Base-by-base conservation (phyloP, 2,113 vertebrate genomes). In the Harpagus bidentatus region DNA sequence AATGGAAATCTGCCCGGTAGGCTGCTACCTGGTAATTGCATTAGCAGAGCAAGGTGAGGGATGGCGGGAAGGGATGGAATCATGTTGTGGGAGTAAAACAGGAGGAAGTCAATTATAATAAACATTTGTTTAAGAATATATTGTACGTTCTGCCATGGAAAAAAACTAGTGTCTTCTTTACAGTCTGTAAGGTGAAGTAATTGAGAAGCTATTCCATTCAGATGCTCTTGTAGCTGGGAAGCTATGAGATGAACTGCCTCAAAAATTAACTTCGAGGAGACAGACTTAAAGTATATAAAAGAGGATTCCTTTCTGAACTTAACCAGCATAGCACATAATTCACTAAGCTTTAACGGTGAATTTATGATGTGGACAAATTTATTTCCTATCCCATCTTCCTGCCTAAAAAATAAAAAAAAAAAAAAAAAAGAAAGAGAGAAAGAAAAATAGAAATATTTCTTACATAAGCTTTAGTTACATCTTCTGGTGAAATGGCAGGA, bases 401-500 rank as follows among this genome's bases (percentile, higher is more conserved):
- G 81, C 11, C n/a, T 45, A 8, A 56, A 48, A 66, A 58, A 83
- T 11, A 15, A 55, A 6, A n/a, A 6, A 36, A 16, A 31, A 5
- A 28, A 5, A 21, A 11, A 48, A 1, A 47, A 2, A 56, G 2
- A 59, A 2, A 70, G 4, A 63, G 2, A 80, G 6, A 69, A n/a
- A 73, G n/a, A 22, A 86, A 69, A 82, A 86, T 14, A 92, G 9
- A 74, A 86, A 40, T 78, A 83, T 85, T 90, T 96, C 82, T 91
- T 95, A 77, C 47, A 81, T 63, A 95, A 97, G 76, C 26, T 88
- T 89, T 31, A 69, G 47, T 96, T 96, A 48, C 34, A 56, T 65
- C 66, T 42, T 94, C 63, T 82, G 77, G 40, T 86, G 86, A 97
- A 90, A 94, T 61, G 16, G 29, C 29, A 96, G 83, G 59, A 96